Percentiles rank a stretch among this genome's conserved stretches.
These are phyloP conservation scores for Triplophysa bombifrons DNA, from an alignment of 2,797 vertebrate species.

Conservation along the genomic window DNA sequence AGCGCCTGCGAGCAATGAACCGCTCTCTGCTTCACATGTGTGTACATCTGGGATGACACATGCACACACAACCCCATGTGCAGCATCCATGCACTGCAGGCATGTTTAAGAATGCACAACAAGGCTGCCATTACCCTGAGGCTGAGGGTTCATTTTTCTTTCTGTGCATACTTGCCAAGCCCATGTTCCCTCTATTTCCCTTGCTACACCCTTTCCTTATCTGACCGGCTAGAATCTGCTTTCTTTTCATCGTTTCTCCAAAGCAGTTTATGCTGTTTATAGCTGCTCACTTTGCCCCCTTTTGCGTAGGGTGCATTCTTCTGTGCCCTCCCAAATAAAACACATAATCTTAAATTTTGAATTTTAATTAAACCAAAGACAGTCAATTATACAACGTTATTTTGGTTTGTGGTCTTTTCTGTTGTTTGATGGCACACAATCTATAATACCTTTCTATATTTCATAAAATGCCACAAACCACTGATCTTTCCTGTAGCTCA, in stretches of 20 bases:
- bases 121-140: neutral
- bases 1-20: constrained; percentile 30
- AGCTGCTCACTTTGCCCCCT: neutral
- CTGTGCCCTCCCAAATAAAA: too few species aligned
- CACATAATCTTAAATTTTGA: too few species aligned
- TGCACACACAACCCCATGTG: neutral
- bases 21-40: constrained; percentile 20
- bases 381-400: too few species aligned
- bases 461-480: too few species aligned
- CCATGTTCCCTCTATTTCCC: neutral
- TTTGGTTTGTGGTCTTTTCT: too few species aligned
- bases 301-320: too few species aligned
- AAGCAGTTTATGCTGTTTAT: neutral
- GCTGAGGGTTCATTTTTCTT: neutral
- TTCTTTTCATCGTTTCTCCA: neutral
- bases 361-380: too few species aligned
- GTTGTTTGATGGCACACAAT: too few species aligned
- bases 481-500: too few species aligned
- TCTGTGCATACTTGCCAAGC: neutral
- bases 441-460: too few species aligned
- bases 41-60: constrained; percentile 1
- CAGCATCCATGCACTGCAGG: neutral
- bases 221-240: neutral
- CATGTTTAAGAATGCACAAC: constrained; percentile 15
- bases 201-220: neutral